phyloP scores from a whole-genome alignment of 2,113 vertebrate genomes.

The Gallinago jamesoni region DNA sequence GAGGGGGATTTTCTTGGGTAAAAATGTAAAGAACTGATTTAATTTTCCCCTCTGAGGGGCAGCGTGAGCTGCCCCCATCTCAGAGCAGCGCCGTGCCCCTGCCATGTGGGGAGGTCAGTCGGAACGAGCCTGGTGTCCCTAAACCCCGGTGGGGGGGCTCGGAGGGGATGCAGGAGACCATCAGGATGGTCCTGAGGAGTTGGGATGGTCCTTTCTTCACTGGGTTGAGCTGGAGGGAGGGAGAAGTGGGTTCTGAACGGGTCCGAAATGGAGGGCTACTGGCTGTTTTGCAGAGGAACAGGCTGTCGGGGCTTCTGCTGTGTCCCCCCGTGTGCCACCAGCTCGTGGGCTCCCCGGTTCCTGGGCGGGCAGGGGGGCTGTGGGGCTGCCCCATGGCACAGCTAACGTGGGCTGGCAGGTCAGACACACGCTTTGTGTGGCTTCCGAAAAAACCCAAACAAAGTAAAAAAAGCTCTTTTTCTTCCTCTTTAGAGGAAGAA shows the following conservation, averaged over 20 bases:
- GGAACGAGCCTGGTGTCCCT: background rate
- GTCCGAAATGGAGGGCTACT: background rate
- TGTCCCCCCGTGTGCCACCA: accelerated
- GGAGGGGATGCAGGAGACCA: background rate
- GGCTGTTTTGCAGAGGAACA: background rate
- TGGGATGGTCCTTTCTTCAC: background rate
- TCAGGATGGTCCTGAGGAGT: background rate
- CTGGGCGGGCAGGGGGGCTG: background rate
- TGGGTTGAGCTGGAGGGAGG: background rate
- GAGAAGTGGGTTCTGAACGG: background rate
- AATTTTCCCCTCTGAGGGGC: background rate
- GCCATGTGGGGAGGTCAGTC: background rate
- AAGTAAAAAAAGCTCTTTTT: background rate
- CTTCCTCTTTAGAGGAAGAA: background rate
- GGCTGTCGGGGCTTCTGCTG: background rate
- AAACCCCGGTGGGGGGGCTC: background rate
- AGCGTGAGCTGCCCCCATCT: background rate
- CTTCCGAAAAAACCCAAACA: background rate
- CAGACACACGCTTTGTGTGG: background rate
- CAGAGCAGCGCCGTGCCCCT: background rate
- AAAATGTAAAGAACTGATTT: background rate
- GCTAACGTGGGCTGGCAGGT: background rate
- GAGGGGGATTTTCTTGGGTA: background rate
- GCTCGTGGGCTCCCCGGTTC: accelerated
- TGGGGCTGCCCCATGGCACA: background rate